Conservation (phyloP, 2,113 vertebrate genomes). For the Sander lucioperca region DNA sequence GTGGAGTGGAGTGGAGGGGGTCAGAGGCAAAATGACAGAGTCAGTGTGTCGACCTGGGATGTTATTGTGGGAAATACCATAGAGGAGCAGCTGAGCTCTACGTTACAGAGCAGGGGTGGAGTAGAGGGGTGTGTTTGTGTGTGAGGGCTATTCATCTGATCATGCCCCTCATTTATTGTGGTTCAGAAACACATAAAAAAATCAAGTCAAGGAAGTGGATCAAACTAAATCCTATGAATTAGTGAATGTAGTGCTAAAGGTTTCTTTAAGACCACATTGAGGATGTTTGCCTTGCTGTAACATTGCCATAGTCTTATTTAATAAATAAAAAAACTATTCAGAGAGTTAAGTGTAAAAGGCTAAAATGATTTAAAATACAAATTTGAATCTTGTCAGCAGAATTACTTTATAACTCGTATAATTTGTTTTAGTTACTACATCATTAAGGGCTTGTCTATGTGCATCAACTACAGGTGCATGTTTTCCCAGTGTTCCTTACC, state of each 20-base stretch:
- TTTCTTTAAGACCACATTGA: not conserved
- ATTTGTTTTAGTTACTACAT: not conserved
- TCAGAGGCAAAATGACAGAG: conserved; percentile 56
- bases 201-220: not conserved
- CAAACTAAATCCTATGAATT: not conserved
- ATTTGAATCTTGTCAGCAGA: not conserved
- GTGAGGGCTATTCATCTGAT: conserved; percentile 12
- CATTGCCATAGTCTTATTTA: not conserved
- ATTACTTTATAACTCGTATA: not conserved
- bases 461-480: conserved; percentile 7
- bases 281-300: not conserved
- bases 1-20: conserved; percentile 13
- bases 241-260: not conserved
- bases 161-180: not conserved
- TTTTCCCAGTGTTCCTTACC: conserved; percentile 37
- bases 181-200: not conserved
- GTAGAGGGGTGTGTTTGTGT: conserved; percentile 18
- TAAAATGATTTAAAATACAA: not conserved
- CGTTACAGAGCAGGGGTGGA: conserved; percentile 32
- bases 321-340: not conserved
- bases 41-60: conserved; percentile 35
- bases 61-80: conserved; percentile 68
- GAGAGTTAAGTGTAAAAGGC: not conserved
- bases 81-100: conserved; percentile 51
- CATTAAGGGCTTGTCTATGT: not conserved